Evolutionary conservation across 2,888 invertebrate genomes (phyloP), one percentile per base, ranked within the genome.

Genomic region (Conchocele bisecta): DNA sequence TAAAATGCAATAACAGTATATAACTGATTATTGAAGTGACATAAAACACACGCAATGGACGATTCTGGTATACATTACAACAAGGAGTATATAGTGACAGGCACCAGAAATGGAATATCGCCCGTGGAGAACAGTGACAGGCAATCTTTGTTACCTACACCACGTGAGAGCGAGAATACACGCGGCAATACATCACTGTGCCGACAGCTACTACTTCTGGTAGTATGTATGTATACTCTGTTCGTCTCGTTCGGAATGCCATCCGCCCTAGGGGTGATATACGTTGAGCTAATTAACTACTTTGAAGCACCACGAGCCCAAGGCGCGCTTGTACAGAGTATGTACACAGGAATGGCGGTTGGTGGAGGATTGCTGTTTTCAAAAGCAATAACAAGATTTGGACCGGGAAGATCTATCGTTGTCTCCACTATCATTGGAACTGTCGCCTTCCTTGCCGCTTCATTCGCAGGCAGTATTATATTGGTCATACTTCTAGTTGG

Each of bases 321-420:
- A n/a, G 74, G 69, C 1, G 74, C 74, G 3, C 46, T 69, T 11
- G 57, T 70, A 33, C 69, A 61, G 22, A 70, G 74, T 54, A 6
- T 61, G 4, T 69, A 61, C 37, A 58, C 61, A 41, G 74, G 69
- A 29, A 51, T 31, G 13, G 22, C 33, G 9, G 22, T 54, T 9
- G 75, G 67, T 20, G 75, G 75, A 2, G 71, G 64, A 9, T 33
- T 75, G 4, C 4, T 75, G 1, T 70, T 71, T 41, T n/a, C 70
- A 4, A 44, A 33, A 37, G 7, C 68, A 2, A 24, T 71, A 15
- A 59, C 22, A 22, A 50, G 46, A 13, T 71, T 60, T 41, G 63
- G 59, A 33, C 42, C 60, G 0, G 67, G 75, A 5, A 11, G 17
- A 5, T 63, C 57, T 31, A 46, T 75, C 1, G 53, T 64, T 20